These are phyloP conservation scores for Epinephelus malabaricus DNA, from an alignment of 2,797 vertebrate genomes.

Conservation along the genomic window DNA sequence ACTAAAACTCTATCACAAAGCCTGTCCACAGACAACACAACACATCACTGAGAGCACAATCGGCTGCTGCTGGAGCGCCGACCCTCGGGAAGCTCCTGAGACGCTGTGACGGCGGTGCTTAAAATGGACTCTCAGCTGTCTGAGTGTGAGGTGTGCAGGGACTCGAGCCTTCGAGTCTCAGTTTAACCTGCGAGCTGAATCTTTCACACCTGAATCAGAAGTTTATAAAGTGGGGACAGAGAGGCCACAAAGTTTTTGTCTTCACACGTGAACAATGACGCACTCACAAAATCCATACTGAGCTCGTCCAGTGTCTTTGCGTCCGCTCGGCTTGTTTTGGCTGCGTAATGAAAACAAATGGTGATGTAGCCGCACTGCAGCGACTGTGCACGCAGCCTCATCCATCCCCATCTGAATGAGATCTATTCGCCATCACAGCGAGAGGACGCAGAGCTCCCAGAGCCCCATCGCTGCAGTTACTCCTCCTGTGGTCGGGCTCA, in stretches of 20 bases:
- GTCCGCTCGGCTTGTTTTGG: conserved; percentile 29
- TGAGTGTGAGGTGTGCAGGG: not conserved
- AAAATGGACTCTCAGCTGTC: conserved; percentile 36
- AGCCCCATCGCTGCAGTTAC: conserved; percentile 25
- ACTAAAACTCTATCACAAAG: conserved; percentile 35
- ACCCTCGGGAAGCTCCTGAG: conserved; percentile 33
- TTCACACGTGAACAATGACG: conserved; percentile 7
- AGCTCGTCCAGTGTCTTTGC: conserved; percentile 8
- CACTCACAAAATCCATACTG: conserved; percentile 40
- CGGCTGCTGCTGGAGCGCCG: conserved; percentile 7
- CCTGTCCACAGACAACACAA: conserved; percentile 43
- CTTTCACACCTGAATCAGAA: conserved; percentile 1
- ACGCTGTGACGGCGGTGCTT: conserved; percentile 21
- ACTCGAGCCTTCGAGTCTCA: not conserved
- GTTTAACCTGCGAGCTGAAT: conserved; percentile 7
- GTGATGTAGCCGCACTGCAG: conserved; percentile 34
- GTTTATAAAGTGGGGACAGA: not conserved
- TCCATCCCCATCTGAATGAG: conserved; percentile 70
- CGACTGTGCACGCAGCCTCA: conserved; percentile 48
- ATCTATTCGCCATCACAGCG: conserved; percentile 43
- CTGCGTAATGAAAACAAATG: conserved; percentile 81
- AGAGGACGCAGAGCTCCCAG: conserved; percentile 22
- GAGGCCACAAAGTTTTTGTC: not conserved
- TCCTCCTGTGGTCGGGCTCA: not conserved
- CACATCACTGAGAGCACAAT: conserved; percentile 39